Base-by-base conservation (phyloP, 1,140 invertebrate genomes). In the Anastatus disparis region DNA sequence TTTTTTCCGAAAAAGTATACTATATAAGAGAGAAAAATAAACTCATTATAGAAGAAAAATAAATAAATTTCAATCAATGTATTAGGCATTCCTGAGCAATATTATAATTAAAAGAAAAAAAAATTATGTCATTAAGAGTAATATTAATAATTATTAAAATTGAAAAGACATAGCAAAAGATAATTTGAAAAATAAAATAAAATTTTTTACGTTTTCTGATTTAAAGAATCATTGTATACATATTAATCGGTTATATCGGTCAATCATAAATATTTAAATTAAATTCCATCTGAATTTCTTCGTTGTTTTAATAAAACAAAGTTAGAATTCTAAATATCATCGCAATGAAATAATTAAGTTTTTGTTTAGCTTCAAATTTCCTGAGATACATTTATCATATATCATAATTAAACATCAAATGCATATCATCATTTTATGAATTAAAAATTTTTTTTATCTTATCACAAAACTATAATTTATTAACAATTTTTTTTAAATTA, bases 231-330 rank as follows among this genome's bases (percentile, higher is more conserved):
- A 78, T 78, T 77, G 77, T 79, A 76, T 78, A 81, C 75, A 77
- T 81, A 80, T 82, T 81, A 81, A 84, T 84, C 81, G 78, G 77
- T 85, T 85, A 82, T n/a, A n/a, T 83, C 78, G 78, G 83, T 85
- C 84, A 85, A 85, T 85, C 84, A 84, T 81, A 42, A 52, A n/a
- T n/a, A n/a, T 52, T 42, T 61, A 79, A 79, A 81, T 82, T 83
- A 78, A 80, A 85, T 81, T 80, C 77, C 73, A 75, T 78, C 77
- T 78, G 76, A 71, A 82, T 82, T 79, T 82, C 77, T 81, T 84
- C 75, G 78, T 75, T 73, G 80, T 61, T 79, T 80, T n/a, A n/a
- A n/a, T n/a, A n/a, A n/a, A n/a, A n/a, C n/a, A n/a, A n/a, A n/a
- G n/a, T n/a, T n/a, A n/a, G n/a, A 64, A 66, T 20, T 65, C 46